Evolutionary conservation across 2,113 vertebrate genomes (phyloP).

Genomic region (Azemiops feae): DNA sequence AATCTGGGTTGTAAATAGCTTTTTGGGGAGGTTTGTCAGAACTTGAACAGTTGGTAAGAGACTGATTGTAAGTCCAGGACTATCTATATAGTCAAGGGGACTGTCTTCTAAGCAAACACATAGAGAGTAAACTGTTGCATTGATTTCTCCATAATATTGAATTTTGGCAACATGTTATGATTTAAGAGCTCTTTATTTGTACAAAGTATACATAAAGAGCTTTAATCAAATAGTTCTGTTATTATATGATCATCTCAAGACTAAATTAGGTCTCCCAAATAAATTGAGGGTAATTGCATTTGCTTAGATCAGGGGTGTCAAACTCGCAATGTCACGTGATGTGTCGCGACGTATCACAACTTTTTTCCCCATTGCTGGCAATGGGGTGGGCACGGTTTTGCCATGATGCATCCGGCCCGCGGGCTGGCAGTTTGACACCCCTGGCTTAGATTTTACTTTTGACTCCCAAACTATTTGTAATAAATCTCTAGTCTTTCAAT

Average conservation of each 20-base stretch:
- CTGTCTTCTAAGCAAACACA: not conserved
- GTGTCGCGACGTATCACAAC: no score
- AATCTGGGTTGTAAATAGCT: no score
- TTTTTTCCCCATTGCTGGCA: no score
- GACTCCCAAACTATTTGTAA: not conserved
- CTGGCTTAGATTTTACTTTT: not conserved
- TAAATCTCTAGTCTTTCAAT: not conserved
- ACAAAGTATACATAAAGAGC: not conserved
- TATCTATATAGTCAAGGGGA: not conserved
- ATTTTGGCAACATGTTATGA: not conserved
- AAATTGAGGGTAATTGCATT: not conserved
- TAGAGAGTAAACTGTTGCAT: not conserved
- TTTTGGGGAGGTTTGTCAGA: no score
- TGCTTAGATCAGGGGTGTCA: not conserved
- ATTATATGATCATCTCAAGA: not conserved
- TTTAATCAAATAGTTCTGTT: not conserved
- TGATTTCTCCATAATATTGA: not conserved
- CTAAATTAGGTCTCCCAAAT: not conserved
- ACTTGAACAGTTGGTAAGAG: no score
- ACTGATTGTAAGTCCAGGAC: no score
- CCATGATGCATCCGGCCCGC: no score
- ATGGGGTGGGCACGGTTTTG: no score
- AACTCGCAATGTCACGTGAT: no score
- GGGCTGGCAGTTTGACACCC: no score
- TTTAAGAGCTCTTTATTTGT: not conserved